phyloP scores from a whole-genome alignment of 1,140 invertebrate genomes.

The Panagrolaimus sp. region DNA sequence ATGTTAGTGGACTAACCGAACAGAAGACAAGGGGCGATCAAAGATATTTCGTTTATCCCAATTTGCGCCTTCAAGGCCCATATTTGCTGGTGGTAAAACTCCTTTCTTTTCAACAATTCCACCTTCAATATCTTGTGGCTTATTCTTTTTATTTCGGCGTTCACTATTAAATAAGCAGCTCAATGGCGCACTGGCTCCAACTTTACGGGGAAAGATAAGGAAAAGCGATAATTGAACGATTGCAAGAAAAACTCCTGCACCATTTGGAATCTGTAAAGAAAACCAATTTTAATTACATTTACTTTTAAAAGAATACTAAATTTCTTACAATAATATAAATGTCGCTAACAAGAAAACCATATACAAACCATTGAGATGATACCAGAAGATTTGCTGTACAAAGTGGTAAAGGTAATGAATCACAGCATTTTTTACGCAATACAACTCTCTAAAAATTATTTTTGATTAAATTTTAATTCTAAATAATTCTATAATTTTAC shows the following conservation, averaged over 20 bases:
- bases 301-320: background rate
- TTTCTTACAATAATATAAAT: conserved; percentile 51
- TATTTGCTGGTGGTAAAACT: background rate
- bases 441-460: conserved; percentile 32
- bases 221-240: conserved; percentile 53
- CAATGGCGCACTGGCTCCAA: conserved; percentile 33
- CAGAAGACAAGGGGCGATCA: background rate
- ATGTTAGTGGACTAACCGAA: background rate
- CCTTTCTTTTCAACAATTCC: conserved; percentile 30
- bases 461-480: no score
- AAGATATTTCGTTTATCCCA: background rate
- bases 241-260: conserved; percentile 48
- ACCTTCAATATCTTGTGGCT: conserved; percentile 25
- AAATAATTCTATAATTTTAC: no score
- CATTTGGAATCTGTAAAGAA: conserved; percentile 47
- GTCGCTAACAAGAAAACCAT: conserved; percentile 48
- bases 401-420: conserved; percentile 51
- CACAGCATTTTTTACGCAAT: conserved; percentile 39
- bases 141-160: background rate
- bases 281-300: background rate
- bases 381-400: conserved; percentile 54
- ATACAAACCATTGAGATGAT: conserved; percentile 56
- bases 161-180: conserved; percentile 24
- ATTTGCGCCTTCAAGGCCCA: conserved; percentile 16
- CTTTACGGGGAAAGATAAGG: conserved; percentile 42